Conservation (phyloP, 2,888 invertebrate species). For the Cephus pulcher region DNA sequence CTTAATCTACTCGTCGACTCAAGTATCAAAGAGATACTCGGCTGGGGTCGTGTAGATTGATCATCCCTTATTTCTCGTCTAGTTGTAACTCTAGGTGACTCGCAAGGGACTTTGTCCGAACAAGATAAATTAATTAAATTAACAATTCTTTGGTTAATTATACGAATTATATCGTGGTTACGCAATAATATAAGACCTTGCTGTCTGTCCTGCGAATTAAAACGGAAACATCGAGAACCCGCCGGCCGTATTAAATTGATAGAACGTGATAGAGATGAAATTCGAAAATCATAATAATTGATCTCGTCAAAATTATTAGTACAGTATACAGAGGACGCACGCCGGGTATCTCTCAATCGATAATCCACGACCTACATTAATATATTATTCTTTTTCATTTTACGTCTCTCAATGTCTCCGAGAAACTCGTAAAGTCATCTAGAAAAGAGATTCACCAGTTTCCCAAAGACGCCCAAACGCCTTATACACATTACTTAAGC, state of each 20-base stretch:
- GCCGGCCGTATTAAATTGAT: not conserved
- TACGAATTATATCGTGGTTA: not conserved
- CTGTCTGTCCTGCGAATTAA: not conserved
- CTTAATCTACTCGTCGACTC: not conserved
- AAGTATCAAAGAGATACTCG: not conserved
- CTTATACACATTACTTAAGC: not conserved
- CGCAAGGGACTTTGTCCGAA: not conserved
- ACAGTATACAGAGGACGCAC: not conserved
- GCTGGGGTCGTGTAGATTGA: not conserved
- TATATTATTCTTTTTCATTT: slow-evolving; percentile 5
- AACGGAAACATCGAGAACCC: not conserved
- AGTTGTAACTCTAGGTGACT: not conserved
- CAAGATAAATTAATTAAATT: not conserved
- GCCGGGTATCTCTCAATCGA: slow-evolving; percentile 22
- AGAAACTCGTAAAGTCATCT: slow-evolving; percentile 2
- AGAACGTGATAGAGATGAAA: not conserved
- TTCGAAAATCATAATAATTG: not conserved
- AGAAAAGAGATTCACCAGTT: not conserved
- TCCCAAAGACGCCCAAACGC: not conserved
- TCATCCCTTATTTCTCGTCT: not conserved
- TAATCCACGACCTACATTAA: slow-evolving; percentile 27
- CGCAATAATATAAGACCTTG: not conserved
- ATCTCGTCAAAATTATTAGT: not conserved
- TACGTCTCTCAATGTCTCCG: not conserved
- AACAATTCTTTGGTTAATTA: not conserved